A percentile compares a stretch with the other conserved stretches of the same genome.
Evolutionary conservation across 2,113 vertebrate genomes (phyloP).

Genomic region (Osmerus mordax): DNA sequence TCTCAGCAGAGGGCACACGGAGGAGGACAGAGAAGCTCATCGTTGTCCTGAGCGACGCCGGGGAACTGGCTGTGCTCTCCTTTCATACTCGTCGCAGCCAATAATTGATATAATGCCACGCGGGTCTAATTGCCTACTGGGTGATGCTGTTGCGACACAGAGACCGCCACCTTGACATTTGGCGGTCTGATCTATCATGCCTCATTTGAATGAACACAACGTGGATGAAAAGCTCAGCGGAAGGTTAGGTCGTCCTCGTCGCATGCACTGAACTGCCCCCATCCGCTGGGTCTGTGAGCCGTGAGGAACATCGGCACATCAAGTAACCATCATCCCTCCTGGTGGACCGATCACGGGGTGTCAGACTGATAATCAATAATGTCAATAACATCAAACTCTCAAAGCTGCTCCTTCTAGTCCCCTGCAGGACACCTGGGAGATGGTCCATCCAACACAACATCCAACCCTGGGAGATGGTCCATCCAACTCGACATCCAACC

Average conservation of each 20-base stretch:
- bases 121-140: conserved; percentile 15
- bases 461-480: no score
- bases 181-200: conserved; percentile 22
- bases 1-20: conserved; percentile 10
- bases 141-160: conserved; percentile 9
- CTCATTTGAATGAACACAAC: conserved; percentile 30
- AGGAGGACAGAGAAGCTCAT: background rate
- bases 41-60: background rate
- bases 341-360: conserved; percentile 54
- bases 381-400: no score
- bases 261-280: conserved; percentile 29
- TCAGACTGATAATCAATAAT: background rate
- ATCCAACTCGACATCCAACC: no score
- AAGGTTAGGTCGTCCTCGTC: conserved; percentile 41
- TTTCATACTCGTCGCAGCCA: conserved; percentile 4
- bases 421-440: no score
- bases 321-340: conserved; percentile 48
- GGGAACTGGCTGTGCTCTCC: background rate
- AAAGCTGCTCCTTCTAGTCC: conserved; percentile 15
- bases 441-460: no score
- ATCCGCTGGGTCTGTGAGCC: conserved; percentile 41
- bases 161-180: conserved; percentile 48
- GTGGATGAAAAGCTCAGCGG: conserved; percentile 28
- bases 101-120: conserved; percentile 16
- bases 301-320: conserved; percentile 36